A percentile compares a stretch with the other conserved stretches of the same genome.
phyloP scores from a whole-genome alignment of 1,140 invertebrate species.

The Rhagoletis pomonella region DNA sequence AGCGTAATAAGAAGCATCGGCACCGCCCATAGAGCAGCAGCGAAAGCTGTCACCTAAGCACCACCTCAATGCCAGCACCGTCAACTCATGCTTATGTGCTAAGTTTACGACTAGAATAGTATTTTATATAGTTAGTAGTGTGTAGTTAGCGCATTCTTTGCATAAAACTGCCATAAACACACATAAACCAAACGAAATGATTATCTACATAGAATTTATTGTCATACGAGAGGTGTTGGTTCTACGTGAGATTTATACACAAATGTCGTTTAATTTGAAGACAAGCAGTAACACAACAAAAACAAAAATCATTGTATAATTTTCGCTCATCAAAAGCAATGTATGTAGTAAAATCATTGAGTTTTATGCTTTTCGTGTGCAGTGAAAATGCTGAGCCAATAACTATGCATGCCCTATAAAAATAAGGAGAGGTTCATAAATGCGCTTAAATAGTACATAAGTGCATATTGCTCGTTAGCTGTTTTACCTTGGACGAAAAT shows the following conservation, averaged over 20 bases:
- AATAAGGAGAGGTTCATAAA: too few relatives aligned
- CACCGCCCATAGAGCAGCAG: not conserved
- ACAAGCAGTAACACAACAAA: not conserved
- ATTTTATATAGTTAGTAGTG: not conserved
- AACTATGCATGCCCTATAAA: not conserved
- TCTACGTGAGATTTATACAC: not conserved
- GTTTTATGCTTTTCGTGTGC: not conserved
- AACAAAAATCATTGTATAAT: not conserved
- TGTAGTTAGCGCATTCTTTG: not conserved
- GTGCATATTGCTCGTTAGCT: too few relatives aligned
- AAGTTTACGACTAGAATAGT: not conserved
- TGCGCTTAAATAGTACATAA: too few relatives aligned
- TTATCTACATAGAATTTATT: too few relatives aligned
- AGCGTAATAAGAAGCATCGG: not conserved
- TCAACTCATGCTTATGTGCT: not conserved
- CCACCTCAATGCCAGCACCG: not conserved
- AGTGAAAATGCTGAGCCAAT: not conserved
- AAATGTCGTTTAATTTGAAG: not conserved
- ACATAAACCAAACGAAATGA: not conserved
- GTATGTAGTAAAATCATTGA: not conserved
- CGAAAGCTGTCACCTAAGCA: not conserved
- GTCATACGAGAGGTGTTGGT: not conserved
- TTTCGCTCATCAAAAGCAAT: not conserved
- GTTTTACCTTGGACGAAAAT: too few relatives aligned
- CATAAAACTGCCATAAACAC: constrained; percentile 15